These are phyloP conservation scores for Charaxes varanes DNA, from an alignment of 1,140 invertebrate genomes.

Conservation along the genomic window DNA sequence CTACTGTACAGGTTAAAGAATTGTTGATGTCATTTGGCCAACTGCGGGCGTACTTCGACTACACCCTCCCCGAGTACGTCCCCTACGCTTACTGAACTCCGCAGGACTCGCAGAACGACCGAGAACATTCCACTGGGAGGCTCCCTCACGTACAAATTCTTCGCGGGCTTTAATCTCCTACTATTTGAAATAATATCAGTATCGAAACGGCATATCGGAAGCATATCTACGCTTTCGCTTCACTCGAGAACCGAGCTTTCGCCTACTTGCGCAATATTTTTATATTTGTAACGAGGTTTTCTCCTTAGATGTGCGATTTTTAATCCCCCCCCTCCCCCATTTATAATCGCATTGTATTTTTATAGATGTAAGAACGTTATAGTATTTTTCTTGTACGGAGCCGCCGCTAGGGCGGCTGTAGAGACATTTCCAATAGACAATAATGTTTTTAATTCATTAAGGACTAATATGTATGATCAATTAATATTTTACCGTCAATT, in stretches of 20 bases:
- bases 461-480: slow-evolving; percentile 31
- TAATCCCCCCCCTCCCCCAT: slow-evolving; percentile 48
- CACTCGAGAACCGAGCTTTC: slow-evolving; percentile 47
- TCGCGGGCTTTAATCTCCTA: slow-evolving; percentile 42
- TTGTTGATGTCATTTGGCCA: no score
- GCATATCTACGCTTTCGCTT: slow-evolving; percentile 61
- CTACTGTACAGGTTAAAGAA: no score
- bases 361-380: slow-evolving; percentile 34
- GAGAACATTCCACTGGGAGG: slow-evolving; percentile 37
- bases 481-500: slow-evolving; percentile 45
- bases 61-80: slow-evolving; percentile 41
- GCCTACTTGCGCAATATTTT: slow-evolving; percentile 52
- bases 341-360: slow-evolving; percentile 58
- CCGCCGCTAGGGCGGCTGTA: slow-evolving; percentile 13
- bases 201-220: slow-evolving; percentile 54
- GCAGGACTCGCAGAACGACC: slow-evolving; percentile 23
- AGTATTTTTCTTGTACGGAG: slow-evolving; percentile 7
- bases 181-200: slow-evolving; percentile 27
- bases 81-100: slow-evolving; percentile 51
- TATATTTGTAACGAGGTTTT: slow-evolving; percentile 46
- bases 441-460: slow-evolving; percentile 7
- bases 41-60: slow-evolving; percentile 51
- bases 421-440: slow-evolving; percentile 27
- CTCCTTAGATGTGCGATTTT: slow-evolving; percentile 51
- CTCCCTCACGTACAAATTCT: slow-evolving; percentile 39